These are phyloP conservation scores for Drosophila peninsularis DNA, from an alignment of 2,888 invertebrate species.

Conservation along the genomic window DNA sequence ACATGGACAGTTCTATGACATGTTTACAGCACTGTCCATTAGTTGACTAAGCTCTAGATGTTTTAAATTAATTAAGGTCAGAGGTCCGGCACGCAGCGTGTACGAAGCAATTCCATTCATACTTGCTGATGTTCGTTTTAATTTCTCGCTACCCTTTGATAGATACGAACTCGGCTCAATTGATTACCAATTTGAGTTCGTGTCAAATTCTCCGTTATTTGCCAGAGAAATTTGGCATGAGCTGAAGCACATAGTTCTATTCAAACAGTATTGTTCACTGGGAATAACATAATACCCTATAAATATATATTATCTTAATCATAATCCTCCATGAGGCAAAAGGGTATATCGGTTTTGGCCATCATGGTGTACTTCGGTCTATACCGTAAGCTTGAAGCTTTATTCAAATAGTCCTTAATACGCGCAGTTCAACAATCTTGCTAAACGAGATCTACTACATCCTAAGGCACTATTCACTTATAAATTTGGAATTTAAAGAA, in stretches of 20 bases:
- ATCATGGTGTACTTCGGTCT: too few species aligned
- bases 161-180: constrained; percentile 11
- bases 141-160: not conserved
- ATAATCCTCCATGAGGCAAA: too few species aligned
- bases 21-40: constrained; percentile 44
- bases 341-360: too few species aligned
- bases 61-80: constrained; percentile 71
- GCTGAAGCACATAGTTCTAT: not conserved
- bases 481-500: too few species aligned
- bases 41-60: constrained; percentile 41
- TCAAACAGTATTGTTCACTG: not conserved
- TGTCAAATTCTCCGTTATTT: not conserved
- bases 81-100: constrained; percentile 59
- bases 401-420: too few species aligned
- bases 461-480: too few species aligned
- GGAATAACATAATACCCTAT: not conserved
- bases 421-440: too few species aligned
- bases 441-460: too few species aligned
- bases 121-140: constrained; percentile 18
- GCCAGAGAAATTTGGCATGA: not conserved
- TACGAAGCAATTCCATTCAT: constrained; percentile 62
- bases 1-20: constrained; percentile 31
- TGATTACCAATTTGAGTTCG: constrained; percentile 6
- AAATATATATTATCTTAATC: too few species aligned
- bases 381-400: too few species aligned